Evolutionary conservation across 2,113 vertebrate genomes (phyloP).

Genomic region (Malurus alboscapulatus): DNA sequence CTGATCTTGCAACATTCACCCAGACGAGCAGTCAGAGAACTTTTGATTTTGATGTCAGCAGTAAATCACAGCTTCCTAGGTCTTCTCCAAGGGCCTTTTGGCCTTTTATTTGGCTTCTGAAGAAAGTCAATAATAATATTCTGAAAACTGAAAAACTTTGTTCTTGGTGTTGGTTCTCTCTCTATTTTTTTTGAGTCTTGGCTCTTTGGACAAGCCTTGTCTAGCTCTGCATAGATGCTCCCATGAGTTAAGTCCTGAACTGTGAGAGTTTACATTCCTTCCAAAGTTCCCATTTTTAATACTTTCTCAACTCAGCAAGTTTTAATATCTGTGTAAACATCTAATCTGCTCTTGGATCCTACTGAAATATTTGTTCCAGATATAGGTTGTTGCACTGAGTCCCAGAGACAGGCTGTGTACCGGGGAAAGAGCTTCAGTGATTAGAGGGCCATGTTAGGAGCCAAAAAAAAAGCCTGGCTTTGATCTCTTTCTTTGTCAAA

Average conservation of each 20-base stretch:
- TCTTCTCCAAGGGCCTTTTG: neutral
- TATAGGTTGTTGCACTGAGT: neutral
- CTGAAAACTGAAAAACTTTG: neutral
- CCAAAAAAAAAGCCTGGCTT: neutral
- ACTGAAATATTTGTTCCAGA: neutral
- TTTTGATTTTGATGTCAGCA: neutral
- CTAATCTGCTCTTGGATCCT: neutral
- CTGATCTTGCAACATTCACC: neutral
- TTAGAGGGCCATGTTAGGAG: neutral
- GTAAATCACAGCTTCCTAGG: neutral
- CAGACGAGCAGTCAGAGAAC: neutral
- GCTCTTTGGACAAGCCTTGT: neutral
- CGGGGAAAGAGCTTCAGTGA: neutral
- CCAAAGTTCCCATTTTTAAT: neutral
- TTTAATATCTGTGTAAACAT: neutral
- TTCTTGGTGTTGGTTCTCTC: neutral
- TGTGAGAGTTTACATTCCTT: neutral
- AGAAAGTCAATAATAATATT: neutral
- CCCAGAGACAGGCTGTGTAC: fast-evolving
- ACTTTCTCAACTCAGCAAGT: neutral
- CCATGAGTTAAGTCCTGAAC: neutral
- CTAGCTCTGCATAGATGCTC: fast-evolving
- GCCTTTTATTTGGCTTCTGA: neutral
- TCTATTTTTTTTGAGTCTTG: neutral
- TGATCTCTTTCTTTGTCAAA: neutral